Evolutionary conservation across 2,888 invertebrate species (phyloP).

Genomic region (Mellilla xanthometata): DNA sequence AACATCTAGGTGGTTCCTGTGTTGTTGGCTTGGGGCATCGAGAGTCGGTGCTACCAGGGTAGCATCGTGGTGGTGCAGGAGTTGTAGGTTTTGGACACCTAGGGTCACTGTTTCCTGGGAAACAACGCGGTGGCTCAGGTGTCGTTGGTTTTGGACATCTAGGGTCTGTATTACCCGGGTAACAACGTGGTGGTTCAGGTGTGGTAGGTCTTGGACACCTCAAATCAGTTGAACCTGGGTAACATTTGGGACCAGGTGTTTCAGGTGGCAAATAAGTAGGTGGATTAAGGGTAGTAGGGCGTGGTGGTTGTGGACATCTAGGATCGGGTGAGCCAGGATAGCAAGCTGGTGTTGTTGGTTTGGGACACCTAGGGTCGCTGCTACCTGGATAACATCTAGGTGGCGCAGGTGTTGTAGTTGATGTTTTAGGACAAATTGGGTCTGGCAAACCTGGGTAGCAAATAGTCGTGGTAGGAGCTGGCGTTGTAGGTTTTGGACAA

Average conservation of each 20-base stretch:
- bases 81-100: constrained; percentile 35
- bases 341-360: constrained; percentile 22
- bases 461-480: background rate
- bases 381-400: constrained; percentile 16
- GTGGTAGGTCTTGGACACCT: constrained; percentile 35
- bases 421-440: constrained; percentile 31
- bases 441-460: constrained; percentile 42
- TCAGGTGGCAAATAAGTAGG: constrained; percentile 29
- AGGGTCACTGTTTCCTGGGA: constrained; percentile 40
- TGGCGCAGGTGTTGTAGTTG: constrained; percentile 32
- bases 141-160: constrained; percentile 37
- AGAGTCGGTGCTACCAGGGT: constrained; percentile 36
- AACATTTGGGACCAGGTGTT: constrained; percentile 36
- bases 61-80: constrained; percentile 26
- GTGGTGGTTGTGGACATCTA: constrained; percentile 50
- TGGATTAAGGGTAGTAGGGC: constrained; percentile 33
- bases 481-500: constrained; percentile 16
- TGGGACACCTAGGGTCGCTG: constrained; percentile 17
- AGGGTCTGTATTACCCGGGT: constrained; percentile 44
- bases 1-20: constrained; percentile 34
- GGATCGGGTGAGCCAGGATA: constrained; percentile 19
- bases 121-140: constrained; percentile 33
- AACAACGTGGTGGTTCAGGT: constrained; percentile 38
- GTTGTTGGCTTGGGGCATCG: constrained; percentile 38
- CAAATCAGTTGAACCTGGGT: background rate